Evolutionary conservation across 2,797 vertebrate species (phyloP), one percentile per base, ranked within the genome.

Genomic region (Adelosebastes latens): DNA sequence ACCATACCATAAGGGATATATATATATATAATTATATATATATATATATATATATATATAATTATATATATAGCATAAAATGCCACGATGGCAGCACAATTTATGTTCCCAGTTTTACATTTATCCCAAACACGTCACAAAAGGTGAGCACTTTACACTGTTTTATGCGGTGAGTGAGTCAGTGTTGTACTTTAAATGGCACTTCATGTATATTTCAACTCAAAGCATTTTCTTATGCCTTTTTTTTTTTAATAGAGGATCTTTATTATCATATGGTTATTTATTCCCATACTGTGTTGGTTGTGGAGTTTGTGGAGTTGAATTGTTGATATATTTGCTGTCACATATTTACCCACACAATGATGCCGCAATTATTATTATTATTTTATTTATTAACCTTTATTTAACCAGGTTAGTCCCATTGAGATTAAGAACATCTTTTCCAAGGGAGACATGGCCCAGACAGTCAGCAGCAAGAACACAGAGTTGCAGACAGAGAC

Each of bases 121-220:
- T 67, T 55, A 46, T 42, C 18, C 6, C 14, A 49, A 59, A 62
- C 29, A 25, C 42, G 32, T 22, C 20, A 53, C 46, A 59, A 24
- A 70, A 46, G 11, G 6, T 67, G 6, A 75, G 81, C 81, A 82
- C 71, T 73, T 78, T 79, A 74, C 14, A 58, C 29, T 52, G n/a
- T 16, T n/a, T 55, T 63, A 14, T 56, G 55, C 36, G 63, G 6
- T 59, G 42, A 32, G 2, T 24, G 31, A 62, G 68, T 71, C 63
- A 61, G 36, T 24, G 8, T 74, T 20, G 18, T 53, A 62, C 20
- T 61, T 70, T 29, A 69, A 69, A 81, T 56, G 6, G 34, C 25
- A 69, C 63, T 25, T 32, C n/a, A 39, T 25, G 18, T 61, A 46
- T 61, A 36, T 52, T 32, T 58, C 25, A 22, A 22, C n/a, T 29